These are phyloP conservation scores for Yponomeuta evonymella DNA, from an alignment of 2,888 invertebrate species.

Conservation along the genomic window DNA sequence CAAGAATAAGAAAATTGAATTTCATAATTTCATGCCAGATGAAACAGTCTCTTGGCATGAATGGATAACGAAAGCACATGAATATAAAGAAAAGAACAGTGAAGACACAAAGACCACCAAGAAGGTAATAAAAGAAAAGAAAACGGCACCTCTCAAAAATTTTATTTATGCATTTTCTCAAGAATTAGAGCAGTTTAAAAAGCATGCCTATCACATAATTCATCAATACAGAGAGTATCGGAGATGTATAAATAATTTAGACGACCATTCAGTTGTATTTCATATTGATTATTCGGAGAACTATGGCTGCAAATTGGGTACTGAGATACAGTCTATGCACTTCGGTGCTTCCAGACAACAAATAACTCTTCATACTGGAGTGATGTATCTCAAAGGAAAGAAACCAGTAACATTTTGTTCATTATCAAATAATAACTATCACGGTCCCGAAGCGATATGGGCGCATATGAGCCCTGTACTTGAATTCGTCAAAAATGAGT, in stretches of 20 bases:
- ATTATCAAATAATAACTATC: neutral
- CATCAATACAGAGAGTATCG: neutral
- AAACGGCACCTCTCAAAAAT: too few relatives aligned
- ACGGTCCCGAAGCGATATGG: neutral
- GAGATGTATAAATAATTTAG: neutral
- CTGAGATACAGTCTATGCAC: constrained; percentile 11
- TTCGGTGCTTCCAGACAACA: constrained; percentile 13
- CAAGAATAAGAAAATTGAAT: neutral
- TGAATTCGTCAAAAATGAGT: neutral
- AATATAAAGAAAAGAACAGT: too few relatives aligned
- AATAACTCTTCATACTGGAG: constrained; percentile 12
- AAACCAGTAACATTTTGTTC: neutral
- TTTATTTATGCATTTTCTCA: too few relatives aligned
- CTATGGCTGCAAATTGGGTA: constrained; percentile 21
- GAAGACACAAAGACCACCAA: too few relatives aligned
- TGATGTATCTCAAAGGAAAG: neutral
- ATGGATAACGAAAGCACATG: too few relatives aligned
- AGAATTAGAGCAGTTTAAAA: constrained; percentile 2
- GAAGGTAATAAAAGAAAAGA: too few relatives aligned
- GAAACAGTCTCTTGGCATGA: too few relatives aligned
- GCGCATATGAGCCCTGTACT: constrained; percentile 1
- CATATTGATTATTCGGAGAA: constrained; percentile 23
- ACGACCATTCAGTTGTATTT: constrained; percentile 1
- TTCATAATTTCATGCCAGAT: neutral
- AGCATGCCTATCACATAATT: neutral